phyloP scores from a whole-genome alignment of 2,888 invertebrate species.

The Nebria brevicollis region DNA sequence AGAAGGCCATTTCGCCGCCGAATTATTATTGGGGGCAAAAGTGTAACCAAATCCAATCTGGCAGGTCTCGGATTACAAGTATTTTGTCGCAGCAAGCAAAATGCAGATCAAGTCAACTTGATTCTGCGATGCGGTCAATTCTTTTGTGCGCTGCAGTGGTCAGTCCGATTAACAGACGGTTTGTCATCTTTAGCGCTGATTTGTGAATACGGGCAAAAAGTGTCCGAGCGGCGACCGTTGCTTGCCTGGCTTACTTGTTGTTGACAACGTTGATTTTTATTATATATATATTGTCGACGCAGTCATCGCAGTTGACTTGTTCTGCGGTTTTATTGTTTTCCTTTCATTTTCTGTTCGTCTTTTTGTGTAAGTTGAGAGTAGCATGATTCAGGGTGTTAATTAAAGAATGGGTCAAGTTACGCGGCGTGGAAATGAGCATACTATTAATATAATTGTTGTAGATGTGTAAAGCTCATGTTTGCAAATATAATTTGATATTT shows the following conservation, averaged over 20 bases:
- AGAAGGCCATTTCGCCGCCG: background rate
- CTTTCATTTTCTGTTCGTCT: conserved; percentile 10
- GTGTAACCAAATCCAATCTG: background rate
- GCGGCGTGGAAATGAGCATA: background rate
- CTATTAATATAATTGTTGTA: background rate
- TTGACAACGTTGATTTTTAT: conserved; percentile 15
- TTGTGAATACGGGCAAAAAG: conserved; percentile 42
- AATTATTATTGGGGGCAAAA: background rate
- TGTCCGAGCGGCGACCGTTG: conserved; percentile 14
- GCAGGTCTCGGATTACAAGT: background rate
- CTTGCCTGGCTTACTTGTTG: conserved; percentile 2
- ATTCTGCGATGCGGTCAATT: conserved; percentile 6
- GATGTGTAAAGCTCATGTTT: background rate
- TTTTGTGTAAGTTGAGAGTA: conserved; percentile 32
- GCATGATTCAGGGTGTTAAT: conserved; percentile 37
- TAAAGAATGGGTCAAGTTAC: conserved; percentile 15
- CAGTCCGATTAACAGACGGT: conserved; percentile 40
- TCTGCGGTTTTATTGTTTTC: conserved; percentile 6
- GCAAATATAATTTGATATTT: background rate
- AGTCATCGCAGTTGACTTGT: background rate
- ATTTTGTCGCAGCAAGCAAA: conserved; percentile 24
- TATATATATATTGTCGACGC: background rate
- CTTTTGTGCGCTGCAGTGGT: conserved; percentile 38
- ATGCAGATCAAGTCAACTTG: conserved; percentile 28
- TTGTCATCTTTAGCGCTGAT: conserved; percentile 45